Evolutionary conservation across 2,888 invertebrate species (phyloP), one percentile per base, ranked within the genome.

Genomic region (Nebria salina): DNA sequence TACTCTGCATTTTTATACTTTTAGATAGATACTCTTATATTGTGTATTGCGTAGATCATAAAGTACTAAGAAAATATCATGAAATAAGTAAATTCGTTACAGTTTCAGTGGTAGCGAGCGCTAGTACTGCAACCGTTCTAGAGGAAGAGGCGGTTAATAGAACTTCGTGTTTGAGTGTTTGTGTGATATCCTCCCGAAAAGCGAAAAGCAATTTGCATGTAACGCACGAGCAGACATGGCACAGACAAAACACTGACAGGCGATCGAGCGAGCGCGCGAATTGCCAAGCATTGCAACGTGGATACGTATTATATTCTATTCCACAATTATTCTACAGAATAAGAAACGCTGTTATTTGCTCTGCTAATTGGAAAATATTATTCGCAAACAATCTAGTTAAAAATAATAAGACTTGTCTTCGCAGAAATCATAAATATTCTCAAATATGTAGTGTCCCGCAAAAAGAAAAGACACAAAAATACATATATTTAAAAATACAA

Each of bases 161-260:
- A 54, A 54, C 11, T 54, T 54, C 13, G 7, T 54, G 54, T 54
- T 8, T 54, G 11, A 54, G 54, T 54, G 54, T 54, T 11, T 54
- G 54, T 54, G 54, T 54, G 4, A 70, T 70, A 70, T 70, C 13
- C 70, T 70, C 70, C 20, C 66, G 66, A 15, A 73, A 78, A 79
- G 79, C 79, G 74, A 75, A 79, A 79, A 74, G 75, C 79, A 79
- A 79, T 79, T 79, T 79, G 75, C 79, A 79, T 79, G 79, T 79
- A 74, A 75, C 79, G 79, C 79, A 79, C 79, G 79, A 79, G 66
- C 68, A 66, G 68, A 15, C 79, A 79, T 66, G 68, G 70, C 26
- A 74, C 79, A 74, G 75, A 79, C 79, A 79, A 74, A 79, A 75
- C 75, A 79, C 74, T 79, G 79, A 75, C 70, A 70, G 70, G 70